Base-by-base conservation (phyloP, 1,140 invertebrate genomes). In the Rhysida immarginata region DNA sequence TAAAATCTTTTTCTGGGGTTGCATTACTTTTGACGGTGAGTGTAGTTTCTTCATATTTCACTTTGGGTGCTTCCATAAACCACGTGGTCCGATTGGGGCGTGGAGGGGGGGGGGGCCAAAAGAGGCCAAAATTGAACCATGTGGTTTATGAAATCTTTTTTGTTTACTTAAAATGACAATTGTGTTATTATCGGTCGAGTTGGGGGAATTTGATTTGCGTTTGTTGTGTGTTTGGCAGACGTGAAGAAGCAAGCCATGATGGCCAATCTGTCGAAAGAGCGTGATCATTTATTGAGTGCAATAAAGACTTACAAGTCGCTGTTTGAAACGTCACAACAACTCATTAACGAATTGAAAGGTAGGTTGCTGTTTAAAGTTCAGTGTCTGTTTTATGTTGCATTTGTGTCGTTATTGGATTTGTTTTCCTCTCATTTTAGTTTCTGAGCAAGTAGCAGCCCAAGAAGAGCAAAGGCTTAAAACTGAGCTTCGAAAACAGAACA, bases 211-310 rank as follows among this genome's bases (percentile, higher is more conserved):
- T n/a, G n/a, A n/a, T n/a, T n/a, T n/a, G n/a, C n/a, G n/a, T 11
- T n/a, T 11, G 35, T 41, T 41, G 11, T 41, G 11, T 11, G 42
- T 54, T 46, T 63, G 67, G 44, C 58, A 71, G 70, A 71, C 66
- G 65, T 65, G 13, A 67, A 66, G 60, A 71, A 71, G 56, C 70
- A 71, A 58, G 60, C 63, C 1, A 64, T 67, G 58, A 71, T 71
- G 69, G 64, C 68, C 51, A 55, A 61, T n/a, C 61, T 71, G 44
- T 65, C 68, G 1, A 68, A 68, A 58, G 68, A 71, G 53, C 55
- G 68, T 24, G 69, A 71, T 42, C 60, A 58, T 46, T 56, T 71
- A 42, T 58, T 64, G 56, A 60, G 51, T 49, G 63, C 62, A 1
- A 68, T 71, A 11, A 62, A 60, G 51, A 65, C 65, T 1, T 71